Evolutionary conservation across 2,888 invertebrate species (phyloP).

Genomic region (Cephalotes varians): DNA sequence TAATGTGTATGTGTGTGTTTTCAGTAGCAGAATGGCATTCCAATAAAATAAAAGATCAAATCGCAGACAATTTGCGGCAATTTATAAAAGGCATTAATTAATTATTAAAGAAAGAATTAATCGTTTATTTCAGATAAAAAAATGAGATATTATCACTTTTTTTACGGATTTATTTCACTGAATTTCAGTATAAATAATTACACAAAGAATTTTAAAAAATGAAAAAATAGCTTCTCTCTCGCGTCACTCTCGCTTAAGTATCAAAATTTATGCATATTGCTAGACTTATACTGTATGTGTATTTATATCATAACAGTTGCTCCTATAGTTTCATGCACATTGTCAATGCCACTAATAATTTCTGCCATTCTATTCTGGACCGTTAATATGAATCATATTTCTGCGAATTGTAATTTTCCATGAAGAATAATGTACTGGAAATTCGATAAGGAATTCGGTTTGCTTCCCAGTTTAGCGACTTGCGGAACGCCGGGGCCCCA

Average conservation of each 20-base stretch:
- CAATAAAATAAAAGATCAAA: conserved; percentile 39
- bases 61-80: conserved; percentile 19
- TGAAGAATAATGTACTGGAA: conserved; percentile 52
- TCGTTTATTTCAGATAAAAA: background rate
- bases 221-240: background rate
- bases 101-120: background rate
- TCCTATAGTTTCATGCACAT: background rate
- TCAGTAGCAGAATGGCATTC: background rate
- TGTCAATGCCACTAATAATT: conserved; percentile 14
- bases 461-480: conserved; percentile 29
- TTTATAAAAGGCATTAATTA: background rate
- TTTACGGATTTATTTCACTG: background rate
- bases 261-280: background rate
- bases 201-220: background rate
- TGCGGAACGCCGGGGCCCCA: background rate
- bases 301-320: background rate
- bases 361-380: background rate
- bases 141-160: background rate
- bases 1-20: background rate
- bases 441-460: conserved; percentile 50
- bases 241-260: background rate
- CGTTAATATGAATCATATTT: conserved; percentile 34
- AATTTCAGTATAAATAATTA: conserved; percentile 10
- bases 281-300: background rate
- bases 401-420: conserved; percentile 41